Base-by-base conservation (phyloP, 2,113 vertebrate genomes). In the Dipodomys merriami region DNA sequence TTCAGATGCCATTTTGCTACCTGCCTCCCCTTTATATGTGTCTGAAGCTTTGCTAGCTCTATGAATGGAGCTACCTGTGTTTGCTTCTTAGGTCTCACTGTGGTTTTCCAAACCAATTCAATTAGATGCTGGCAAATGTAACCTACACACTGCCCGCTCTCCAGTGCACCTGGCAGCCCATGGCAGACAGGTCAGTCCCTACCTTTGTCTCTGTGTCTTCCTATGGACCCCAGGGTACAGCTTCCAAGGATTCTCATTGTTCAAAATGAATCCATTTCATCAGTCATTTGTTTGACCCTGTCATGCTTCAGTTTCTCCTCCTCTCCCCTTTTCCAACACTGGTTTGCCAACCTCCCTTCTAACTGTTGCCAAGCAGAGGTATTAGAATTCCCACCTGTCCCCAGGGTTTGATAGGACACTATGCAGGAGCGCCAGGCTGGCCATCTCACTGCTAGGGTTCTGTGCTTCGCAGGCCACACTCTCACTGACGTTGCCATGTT, bases 361-460 rank as follows among this genome's bases (percentile, higher is more conserved):
- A 13, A 57, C 5, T 60, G 16, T 85, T 12, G 23, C 19, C 30
- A 44, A 12, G 13, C 16, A 30, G 2, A 73, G 16, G 64, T 44
- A 79, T 64, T 62, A 83, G 46, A 67, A 68, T 76, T 44, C 29
- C n/a, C 68, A 65, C 57, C 19, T 35, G 73, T 64, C 33, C 20
- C 18, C 1, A 72, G 64, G 13, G 23, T 23, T 39, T 27, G 46
- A 18, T 2, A 25, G 57, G 19, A 23, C 30, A 18, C 30, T 44
- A 46, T 44, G 49, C 0, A 0, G 64, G 33, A 67, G 3, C 5
- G 27, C 2, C 0, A 23, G n/a, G 5, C 11, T 25, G 22, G 6
- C 6, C 0, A 2, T 11, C 6, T 2, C 29, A 12, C 0, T 2
- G 9, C 44, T 11, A 62, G 1, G 0, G 7, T 53, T 76, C 29